These are phyloP conservation scores for Neodiprion pinetum DNA, from an alignment of 1,140 invertebrate species.

Conservation along the genomic window DNA sequence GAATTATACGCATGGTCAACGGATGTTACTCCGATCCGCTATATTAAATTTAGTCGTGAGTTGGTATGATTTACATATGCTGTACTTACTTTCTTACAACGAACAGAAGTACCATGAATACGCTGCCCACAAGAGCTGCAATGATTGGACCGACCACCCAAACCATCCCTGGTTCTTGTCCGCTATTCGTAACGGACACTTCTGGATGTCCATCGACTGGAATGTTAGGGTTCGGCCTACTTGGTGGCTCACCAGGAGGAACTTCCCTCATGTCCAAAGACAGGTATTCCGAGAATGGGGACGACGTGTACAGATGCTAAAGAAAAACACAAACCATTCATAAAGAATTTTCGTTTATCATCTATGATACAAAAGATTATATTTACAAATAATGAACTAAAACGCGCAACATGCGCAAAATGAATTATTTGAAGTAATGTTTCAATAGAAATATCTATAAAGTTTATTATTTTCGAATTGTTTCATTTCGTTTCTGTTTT, in stretches of 20 bases:
- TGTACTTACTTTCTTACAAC: conserved; percentile 72
- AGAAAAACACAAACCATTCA: conserved; percentile 18
- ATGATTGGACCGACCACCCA: conserved; percentile 88
- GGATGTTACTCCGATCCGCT: conserved; percentile 21
- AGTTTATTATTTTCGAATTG: too few species aligned
- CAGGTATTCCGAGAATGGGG: conserved; percentile 89
- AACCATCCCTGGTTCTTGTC: conserved; percentile 82
- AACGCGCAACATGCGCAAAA: too few species aligned
- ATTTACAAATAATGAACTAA: too few species aligned
- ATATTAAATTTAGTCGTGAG: conserved; percentile 8
- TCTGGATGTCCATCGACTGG: conserved; percentile 75
- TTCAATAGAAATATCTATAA: too few species aligned
- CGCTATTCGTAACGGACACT: conserved; percentile 78
- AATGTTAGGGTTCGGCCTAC: conserved; percentile 82
- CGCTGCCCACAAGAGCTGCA: conserved; percentile 77
- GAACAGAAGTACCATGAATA: conserved; percentile 79
- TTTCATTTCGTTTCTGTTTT: too few species aligned
- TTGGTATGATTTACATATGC: not conserved
- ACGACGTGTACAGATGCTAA: conserved; percentile 90
- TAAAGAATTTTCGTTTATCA: too few species aligned
- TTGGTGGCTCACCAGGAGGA: conserved; percentile 84
- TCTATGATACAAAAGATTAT: too few species aligned
- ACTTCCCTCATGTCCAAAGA: conserved; percentile 89
- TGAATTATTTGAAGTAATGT: too few species aligned
- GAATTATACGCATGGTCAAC: conserved; percentile 25